A percentile compares a stretch with the other conserved stretches of the same genome.
phyloP scores from a whole-genome alignment of 2,888 invertebrate genomes.

The Sinelater perroti region DNA sequence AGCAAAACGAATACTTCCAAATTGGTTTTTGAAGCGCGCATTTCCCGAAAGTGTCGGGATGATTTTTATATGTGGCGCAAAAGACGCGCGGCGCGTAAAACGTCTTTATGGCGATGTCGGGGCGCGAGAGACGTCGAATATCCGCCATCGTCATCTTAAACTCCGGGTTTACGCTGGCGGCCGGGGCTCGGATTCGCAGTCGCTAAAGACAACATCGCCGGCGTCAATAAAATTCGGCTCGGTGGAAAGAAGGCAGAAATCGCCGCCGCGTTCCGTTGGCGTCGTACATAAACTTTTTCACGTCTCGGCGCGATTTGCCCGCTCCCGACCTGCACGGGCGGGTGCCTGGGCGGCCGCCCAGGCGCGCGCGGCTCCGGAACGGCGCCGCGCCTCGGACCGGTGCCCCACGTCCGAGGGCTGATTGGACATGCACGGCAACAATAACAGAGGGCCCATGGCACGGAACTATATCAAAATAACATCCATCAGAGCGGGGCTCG shows the following conservation, averaged over 20 bases:
- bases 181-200: not conserved
- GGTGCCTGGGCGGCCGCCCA: too few species aligned
- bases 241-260: not conserved
- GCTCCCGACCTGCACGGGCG: too few species aligned
- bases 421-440: slow-evolving; percentile 43
- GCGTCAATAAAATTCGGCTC: slow-evolving; percentile 2
- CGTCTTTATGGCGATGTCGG: not conserved
- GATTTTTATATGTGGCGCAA: too few species aligned
- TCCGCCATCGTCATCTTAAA: not conserved
- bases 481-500: slow-evolving; percentile 49
- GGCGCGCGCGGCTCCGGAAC: too few species aligned
- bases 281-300: not conserved
- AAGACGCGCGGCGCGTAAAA: not conserved
- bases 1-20: too few species aligned
- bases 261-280: not conserved
- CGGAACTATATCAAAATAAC: slow-evolving; percentile 54
- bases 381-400: too few species aligned
- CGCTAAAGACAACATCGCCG: not conserved
- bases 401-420: slow-evolving; percentile 27
- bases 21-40: too few species aligned
- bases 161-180: not conserved
- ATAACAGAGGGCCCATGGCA: slow-evolving; percentile 49
- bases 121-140: not conserved
- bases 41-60: too few species aligned
- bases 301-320: not conserved